Percentiles rank a stretch among this genome's conserved stretches.
Conservation (phyloP, 2,797 vertebrate species). For the Crocodylus rhombifer region DNA sequence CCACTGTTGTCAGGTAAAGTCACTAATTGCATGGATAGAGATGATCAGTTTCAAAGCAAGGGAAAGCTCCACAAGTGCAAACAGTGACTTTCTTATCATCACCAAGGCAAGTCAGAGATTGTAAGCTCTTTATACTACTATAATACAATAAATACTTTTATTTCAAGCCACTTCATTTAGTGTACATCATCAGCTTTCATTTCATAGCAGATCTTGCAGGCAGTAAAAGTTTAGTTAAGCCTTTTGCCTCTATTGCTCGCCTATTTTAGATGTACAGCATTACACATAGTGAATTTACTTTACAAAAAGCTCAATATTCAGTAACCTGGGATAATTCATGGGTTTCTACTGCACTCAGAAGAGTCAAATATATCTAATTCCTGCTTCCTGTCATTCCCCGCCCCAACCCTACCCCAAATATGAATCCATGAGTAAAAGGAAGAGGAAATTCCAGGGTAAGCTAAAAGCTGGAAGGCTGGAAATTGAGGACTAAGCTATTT, state of each 20-base stretch:
- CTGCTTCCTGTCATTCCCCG: no score
- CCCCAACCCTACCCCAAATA: not conserved
- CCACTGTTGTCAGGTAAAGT: not conserved
- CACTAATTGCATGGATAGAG: not conserved
- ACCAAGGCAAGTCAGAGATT: not conserved
- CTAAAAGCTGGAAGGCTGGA: not conserved
- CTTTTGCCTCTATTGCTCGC: not conserved
- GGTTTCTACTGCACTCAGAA: no score
- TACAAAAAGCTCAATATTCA: not conserved
- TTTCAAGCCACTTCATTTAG: not conserved
- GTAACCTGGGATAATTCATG: not conserved
- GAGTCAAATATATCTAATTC: no score
- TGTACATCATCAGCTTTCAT: not conserved
- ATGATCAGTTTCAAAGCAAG: not conserved
- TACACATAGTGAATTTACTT: not conserved
- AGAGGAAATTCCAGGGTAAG: not conserved
- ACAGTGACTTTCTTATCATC: not conserved
- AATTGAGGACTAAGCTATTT: not conserved
- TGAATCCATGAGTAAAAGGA: not conserved
- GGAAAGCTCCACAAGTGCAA: not conserved
- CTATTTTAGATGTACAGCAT: not conserved
- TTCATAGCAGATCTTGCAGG: not conserved
- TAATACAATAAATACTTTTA: not conserved
- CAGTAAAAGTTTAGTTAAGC: slow-evolving; percentile 16
- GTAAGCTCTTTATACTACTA: not conserved